Base-by-base conservation (phyloP, 2,113 vertebrate species). In the Phalacrocorax brasilianus region DNA sequence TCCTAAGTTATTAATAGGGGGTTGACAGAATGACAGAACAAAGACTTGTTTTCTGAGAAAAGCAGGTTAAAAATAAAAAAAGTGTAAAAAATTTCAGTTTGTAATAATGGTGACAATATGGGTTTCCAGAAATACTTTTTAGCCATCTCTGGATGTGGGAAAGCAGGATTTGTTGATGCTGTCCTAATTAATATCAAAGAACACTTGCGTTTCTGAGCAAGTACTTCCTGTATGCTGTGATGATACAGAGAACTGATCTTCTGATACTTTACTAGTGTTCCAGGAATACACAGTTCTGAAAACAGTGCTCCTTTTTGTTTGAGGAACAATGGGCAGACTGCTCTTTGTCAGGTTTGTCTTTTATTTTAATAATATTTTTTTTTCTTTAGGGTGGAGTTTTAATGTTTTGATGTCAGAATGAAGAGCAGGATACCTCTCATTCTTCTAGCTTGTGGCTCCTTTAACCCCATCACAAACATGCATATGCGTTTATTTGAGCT, bases 401-500 rank as follows among this genome's bases (percentile, higher is more conserved):
- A 53, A 86, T 59, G 93, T 91, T 55, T 95, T 91, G 68, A 67
- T 42, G 88, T 35, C 62, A 88, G 79, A 49, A 99, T 99, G 99
- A 98, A 97, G 93, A 95, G 44, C 94, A 98, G 97, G 47, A 97
- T 99, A 91, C 99, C 99, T n/a, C 97, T 99, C 58, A 96, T 99
- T 59, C 98, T 99, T 24, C 97, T 99, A 42, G 98, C 99, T 53
- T 99, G 99, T 58, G 99, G 99, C 87, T 99, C 98, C 71, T 99
- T 99, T 96, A 99, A 99, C 96, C 99, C 99, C 89, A 99, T 99
- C 97, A 99, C 99, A 93, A 98, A 99, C 97, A 99, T 99, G 98
- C 99, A 99, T 92, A 98, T 99, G 98, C 98, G 98, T 89, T 97
- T 99, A 86, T 99, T 99, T 93, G 99, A 99, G 96, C 97, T 99